Conservation (phyloP, 1,140 invertebrate genomes). For the Nephila pilipes region DNA sequence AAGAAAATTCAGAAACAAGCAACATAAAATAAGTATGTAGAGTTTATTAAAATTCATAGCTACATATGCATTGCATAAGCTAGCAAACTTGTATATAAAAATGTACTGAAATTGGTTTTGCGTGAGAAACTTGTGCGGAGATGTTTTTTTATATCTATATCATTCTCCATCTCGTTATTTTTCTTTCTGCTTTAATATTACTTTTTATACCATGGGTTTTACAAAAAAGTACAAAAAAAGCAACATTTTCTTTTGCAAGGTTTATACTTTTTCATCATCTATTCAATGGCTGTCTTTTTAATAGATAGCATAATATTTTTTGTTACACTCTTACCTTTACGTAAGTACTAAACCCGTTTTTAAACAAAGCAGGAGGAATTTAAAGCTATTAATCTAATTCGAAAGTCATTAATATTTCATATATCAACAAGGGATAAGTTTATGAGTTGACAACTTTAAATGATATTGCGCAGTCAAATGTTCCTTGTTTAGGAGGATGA, state of each 20-base stretch:
- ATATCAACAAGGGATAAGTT: not conserved
- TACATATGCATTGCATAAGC: conserved; percentile 37
- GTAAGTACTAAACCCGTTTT: not conserved
- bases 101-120: conserved; percentile 47
- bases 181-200: conserved; percentile 26
- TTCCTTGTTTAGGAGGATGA: no score
- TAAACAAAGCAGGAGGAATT: not conserved
- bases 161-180: not conserved
- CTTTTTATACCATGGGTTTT: not conserved
- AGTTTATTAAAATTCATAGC: conserved; percentile 67
- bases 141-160: not conserved
- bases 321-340: not conserved
- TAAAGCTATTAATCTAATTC: not conserved
- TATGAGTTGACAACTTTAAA: not conserved
- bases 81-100: conserved; percentile 40
- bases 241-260: not conserved
- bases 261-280: conserved; percentile 5
- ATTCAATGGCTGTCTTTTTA: not conserved
- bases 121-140: not conserved
- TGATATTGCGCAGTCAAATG: not conserved
- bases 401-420: not conserved
- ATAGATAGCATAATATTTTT: not conserved
- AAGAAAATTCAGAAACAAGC: conserved; percentile 19
- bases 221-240: not conserved
- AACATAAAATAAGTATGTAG: conserved; percentile 46